Evolutionary conservation across 2,113 vertebrate genomes (phyloP).

Genomic region (Etheostoma cragini): DNA sequence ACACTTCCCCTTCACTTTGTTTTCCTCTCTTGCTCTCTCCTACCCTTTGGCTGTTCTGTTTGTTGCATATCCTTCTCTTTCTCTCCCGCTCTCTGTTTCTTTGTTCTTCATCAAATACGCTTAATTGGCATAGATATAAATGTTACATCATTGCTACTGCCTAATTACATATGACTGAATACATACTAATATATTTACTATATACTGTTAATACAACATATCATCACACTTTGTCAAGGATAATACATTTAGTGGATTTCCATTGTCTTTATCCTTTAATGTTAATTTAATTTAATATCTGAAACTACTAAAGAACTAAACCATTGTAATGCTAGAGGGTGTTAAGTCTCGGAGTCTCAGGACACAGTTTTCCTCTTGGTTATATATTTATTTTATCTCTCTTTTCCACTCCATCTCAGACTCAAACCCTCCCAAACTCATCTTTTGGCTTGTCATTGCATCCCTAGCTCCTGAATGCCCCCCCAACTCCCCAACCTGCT

Average conservation of each 20-base stretch:
- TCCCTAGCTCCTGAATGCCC: constrained; percentile 19
- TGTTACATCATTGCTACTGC: background rate
- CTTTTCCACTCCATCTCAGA: constrained; percentile 10
- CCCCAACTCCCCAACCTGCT: constrained; percentile 15
- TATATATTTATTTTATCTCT: background rate
- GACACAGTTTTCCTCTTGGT: background rate
- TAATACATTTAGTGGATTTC: too few species aligned
- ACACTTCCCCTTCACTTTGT: background rate
- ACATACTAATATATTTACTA: background rate
- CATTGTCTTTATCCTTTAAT: background rate
- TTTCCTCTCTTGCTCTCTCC: background rate
- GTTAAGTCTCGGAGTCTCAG: constrained; percentile 6
- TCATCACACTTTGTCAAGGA: background rate
- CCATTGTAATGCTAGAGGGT: background rate
- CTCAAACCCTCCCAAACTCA: constrained; percentile 35
- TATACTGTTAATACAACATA: background rate
- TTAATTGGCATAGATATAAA: background rate
- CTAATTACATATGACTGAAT: background rate
- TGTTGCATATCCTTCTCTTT: accelerated
- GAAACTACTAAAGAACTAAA: background rate
- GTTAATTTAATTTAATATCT: background rate
- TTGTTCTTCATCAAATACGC: background rate
- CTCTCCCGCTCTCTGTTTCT: background rate
- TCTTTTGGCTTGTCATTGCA: constrained; percentile 52
- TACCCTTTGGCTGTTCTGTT: background rate